Evolutionary conservation across 2,797 vertebrate species (phyloP).

Genomic region (Furcifer pardalis): DNA sequence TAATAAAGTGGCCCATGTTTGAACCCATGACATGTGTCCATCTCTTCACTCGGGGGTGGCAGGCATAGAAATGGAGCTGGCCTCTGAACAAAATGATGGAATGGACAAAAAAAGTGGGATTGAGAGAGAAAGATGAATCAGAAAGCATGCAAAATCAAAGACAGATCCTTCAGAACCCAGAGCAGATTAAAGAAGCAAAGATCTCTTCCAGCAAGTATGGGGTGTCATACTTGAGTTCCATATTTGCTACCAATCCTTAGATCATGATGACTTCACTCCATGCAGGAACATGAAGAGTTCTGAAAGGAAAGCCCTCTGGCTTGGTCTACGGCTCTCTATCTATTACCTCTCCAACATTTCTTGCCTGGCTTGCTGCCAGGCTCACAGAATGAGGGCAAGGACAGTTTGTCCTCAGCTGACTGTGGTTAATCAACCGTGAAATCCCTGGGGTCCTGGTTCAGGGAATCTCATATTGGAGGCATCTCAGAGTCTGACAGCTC

Average conservation of each 20-base stretch:
- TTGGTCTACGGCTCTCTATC: neutral
- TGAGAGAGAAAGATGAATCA: neutral
- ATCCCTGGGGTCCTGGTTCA: neutral
- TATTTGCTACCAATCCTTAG: no score
- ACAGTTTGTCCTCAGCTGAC: neutral
- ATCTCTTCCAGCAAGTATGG: no score
- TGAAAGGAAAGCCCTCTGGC: neutral
- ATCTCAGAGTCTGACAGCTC: no score
- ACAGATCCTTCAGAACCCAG: neutral
- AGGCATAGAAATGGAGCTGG: no score
- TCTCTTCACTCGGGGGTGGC: no score
- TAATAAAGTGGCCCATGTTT: no score
- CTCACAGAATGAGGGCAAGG: neutral
- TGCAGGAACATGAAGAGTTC: neutral
- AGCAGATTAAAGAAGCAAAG: no score
- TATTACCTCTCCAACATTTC: neutral
- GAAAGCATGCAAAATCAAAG: neutral
- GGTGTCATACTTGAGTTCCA: no score
- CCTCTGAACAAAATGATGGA: no score
- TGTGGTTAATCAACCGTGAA: neutral
- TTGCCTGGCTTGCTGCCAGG: neutral
- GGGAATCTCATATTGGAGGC: neutral
- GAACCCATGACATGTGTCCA: no score
- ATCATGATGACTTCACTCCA: no score
- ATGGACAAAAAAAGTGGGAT: no score